Evolutionary conservation across 2,113 vertebrate species (phyloP).

Genomic region (Isurus oxyrinchus): DNA sequence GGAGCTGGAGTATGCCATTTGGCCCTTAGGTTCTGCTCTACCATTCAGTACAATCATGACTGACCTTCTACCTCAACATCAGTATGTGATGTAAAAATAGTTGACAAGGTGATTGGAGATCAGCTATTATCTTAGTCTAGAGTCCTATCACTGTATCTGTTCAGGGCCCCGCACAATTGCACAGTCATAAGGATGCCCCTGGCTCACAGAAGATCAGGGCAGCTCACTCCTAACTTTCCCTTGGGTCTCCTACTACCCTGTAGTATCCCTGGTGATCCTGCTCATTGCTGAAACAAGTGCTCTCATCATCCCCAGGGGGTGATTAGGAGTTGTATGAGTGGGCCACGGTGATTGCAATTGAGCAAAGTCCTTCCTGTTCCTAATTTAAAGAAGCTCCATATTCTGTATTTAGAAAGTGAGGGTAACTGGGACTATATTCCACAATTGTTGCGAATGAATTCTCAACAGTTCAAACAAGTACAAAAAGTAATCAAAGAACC

Average conservation of each 20-base stretch:
- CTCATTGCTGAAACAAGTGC: background rate
- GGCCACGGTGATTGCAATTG: too few species aligned
- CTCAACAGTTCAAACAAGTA: background rate
- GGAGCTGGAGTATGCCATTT: too few species aligned
- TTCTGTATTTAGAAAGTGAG: too few species aligned
- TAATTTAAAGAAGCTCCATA: too few species aligned
- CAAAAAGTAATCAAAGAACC: background rate
- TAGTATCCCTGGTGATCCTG: background rate
- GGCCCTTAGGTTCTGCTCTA: too few species aligned
- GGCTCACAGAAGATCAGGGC: background rate
- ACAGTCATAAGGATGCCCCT: background rate
- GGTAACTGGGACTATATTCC: background rate
- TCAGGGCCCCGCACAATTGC: background rate
- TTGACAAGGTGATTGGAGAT: background rate
- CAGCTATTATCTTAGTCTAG: background rate
- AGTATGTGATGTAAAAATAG: background rate
- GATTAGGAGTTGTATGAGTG: background rate
- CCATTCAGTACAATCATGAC: too few species aligned
- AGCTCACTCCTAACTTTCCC: background rate
- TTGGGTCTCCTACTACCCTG: background rate
- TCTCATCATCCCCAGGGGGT: background rate
- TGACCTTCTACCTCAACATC: too few species aligned
- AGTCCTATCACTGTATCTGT: background rate
- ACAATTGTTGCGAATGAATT: background rate
- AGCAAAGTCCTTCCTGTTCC: too few species aligned